These are phyloP conservation scores for Sphaerolaimus hirsutus DNA, from an alignment of 2,888 invertebrate species.

Conservation along the genomic window DNA sequence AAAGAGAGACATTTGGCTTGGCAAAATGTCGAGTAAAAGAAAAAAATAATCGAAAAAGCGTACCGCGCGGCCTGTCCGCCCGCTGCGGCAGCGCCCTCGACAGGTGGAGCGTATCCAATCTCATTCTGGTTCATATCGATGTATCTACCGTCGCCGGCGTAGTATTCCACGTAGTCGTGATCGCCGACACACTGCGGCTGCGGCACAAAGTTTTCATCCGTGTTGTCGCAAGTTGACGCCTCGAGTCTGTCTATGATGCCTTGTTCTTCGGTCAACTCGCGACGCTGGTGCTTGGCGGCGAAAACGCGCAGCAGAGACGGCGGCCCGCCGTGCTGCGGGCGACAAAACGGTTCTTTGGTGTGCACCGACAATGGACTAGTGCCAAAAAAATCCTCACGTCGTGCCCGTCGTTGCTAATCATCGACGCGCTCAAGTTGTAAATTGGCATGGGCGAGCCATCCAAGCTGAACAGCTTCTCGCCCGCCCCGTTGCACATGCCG, in stretches of 20 bases:
- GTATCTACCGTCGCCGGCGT: slow-evolving; percentile 13
- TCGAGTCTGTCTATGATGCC: not conserved
- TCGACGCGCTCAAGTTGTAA: not conserved
- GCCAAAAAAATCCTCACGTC: no score
- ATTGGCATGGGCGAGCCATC: not conserved
- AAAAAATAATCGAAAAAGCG: no score
- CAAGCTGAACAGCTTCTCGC: not conserved
- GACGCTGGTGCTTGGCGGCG: not conserved
- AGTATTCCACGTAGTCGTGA: slow-evolving; percentile 12
- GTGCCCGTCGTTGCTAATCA: no score
- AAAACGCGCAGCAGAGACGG: no score
- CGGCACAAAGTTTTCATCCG: not conserved
- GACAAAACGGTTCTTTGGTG: no score
- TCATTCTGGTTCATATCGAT: slow-evolving; percentile 24
- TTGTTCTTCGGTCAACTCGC: not conserved
- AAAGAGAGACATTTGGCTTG: no score
- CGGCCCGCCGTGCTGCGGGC: no score
- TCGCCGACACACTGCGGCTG: slow-evolving; percentile 2
- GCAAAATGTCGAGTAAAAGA: no score
- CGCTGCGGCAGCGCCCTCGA: slow-evolving; percentile 1
- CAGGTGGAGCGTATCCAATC: slow-evolving; percentile 12
- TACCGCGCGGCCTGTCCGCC: no score
- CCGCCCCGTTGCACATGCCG: slow-evolving; percentile 1
- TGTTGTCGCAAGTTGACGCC: not conserved
- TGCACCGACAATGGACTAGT: no score